Evolutionary conservation across 2,797 vertebrate species (phyloP), one percentile per base, ranked within the genome.

Genomic region (Bradypus variegatus): DNA sequence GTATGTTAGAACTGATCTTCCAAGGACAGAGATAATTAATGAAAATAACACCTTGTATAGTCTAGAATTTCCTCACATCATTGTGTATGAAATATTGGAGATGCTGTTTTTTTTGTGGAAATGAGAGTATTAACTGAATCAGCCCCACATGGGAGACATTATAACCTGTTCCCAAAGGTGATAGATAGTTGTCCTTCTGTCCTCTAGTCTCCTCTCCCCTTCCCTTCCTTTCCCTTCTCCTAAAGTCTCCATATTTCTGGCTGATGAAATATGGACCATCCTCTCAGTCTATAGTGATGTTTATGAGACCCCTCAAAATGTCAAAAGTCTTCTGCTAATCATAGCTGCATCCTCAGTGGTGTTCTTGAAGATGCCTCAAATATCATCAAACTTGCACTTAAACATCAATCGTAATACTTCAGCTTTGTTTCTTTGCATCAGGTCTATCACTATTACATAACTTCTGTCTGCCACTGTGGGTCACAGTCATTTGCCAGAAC

Each of bases 381-480:
- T 38, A 38, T 62, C 27, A 58, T 16, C 60, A n/a, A 62, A 41
- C 23, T 65, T 73, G 62, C 80, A 72, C 41, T 72, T 72, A 9
- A n/a, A 77, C 25, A 31, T 21, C 14, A 5, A 21, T 82, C 38
- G 33, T 31, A 60, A 11, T 64, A 27, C 69, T 89, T 67, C 16
- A 41, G 85, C 31, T 91, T 73, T 85, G 50, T 70, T 89, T 88
- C 82, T 89, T 86, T 82, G 91, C 53, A 5, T 25, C 70, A 65
- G 33, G 58, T 67, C 36, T 31, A 50, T 89, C 23, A 36, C 27
- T 73, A 33, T 48, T 86, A 33, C 12, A 60, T 18, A 36, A 25
- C 82, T 89, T 89, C 11, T 50, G 5, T 86, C n/a, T 78, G 50
- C 25, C 41, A 23, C 19, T 7, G n/a, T 6, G 41, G 31, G 13